Conservation (phyloP, 2,888 invertebrate species). For the Encarsia formosa region DNA sequence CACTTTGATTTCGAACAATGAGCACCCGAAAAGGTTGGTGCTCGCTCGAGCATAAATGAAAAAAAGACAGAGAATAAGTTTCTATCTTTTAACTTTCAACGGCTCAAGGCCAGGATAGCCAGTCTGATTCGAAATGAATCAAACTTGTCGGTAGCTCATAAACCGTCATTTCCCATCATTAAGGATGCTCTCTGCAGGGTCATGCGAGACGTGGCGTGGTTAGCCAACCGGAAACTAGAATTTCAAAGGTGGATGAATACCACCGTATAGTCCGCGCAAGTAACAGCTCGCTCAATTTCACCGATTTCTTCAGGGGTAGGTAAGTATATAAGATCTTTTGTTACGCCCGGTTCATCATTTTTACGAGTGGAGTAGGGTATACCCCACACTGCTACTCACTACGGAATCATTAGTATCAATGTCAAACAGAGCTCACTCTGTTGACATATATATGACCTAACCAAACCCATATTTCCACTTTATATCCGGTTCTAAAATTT, state of each 20-base stretch:
- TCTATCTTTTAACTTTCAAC: no score
- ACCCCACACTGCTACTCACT: no score
- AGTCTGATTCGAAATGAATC: slow-evolving; percentile 35
- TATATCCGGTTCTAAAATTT: no score
- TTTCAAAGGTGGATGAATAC: slow-evolving; percentile 40
- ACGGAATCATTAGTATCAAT: slow-evolving; percentile 44
- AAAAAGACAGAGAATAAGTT: no score
- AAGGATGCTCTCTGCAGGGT: slow-evolving; percentile 12
- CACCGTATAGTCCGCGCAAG: slow-evolving; percentile 11
- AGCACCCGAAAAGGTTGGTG: slow-evolving; percentile 9
- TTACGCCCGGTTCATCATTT: slow-evolving; percentile 36
- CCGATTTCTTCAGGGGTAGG: slow-evolving; percentile 41
- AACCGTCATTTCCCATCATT: slow-evolving; percentile 44
- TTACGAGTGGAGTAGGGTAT: slow-evolving; percentile 35
- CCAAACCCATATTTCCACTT: no score
- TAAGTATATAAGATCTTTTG: slow-evolving; percentile 34
- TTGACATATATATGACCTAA: slow-evolving; percentile 30
- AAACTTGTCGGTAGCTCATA: slow-evolving; percentile 37
- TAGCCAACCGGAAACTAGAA: slow-evolving; percentile 41
- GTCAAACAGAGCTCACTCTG: slow-evolving; percentile 29
- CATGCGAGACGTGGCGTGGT: slow-evolving; percentile 32
- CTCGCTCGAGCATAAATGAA: slow-evolving; percentile 15
- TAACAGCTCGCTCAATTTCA: slow-evolving; percentile 48
- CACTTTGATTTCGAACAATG: slow-evolving; percentile 22
- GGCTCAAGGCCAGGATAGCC: not conserved